Evolutionary conservation across 1,140 invertebrate genomes (phyloP).

Genomic region (Mya arenaria): DNA sequence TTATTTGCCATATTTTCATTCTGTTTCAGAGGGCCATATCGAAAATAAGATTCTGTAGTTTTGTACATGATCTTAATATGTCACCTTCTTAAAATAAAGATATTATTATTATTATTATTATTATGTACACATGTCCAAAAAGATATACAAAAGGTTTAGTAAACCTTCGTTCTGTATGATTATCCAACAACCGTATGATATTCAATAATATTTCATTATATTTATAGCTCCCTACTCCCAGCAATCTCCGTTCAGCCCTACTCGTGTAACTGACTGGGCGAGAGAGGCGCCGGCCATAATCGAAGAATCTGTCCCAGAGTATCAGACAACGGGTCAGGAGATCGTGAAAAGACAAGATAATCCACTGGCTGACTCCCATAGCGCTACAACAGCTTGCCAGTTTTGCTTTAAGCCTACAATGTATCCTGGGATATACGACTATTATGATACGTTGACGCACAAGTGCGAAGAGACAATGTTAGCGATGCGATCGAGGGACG

Average conservation of each 20-base stretch:
- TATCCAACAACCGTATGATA: too few relatives aligned
- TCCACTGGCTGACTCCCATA: constrained; percentile 65
- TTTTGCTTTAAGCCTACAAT: constrained; percentile 64
- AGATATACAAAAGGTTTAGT: too few relatives aligned
- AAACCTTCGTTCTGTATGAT: too few relatives aligned
- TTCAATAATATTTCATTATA: too few relatives aligned
- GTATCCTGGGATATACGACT: constrained; percentile 61
- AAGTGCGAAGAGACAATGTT: constrained; percentile 74
- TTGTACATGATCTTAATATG: too few relatives aligned
- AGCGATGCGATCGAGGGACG: constrained; percentile 57
- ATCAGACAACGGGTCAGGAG: neutral
- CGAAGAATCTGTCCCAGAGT: neutral
- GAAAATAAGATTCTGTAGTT: too few relatives aligned
- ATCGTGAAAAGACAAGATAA: constrained; percentile 45
- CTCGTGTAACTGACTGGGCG: neutral
- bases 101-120: too few relatives aligned
- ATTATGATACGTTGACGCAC: constrained; percentile 51
- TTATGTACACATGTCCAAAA: too few relatives aligned
- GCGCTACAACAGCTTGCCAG: constrained; percentile 69
- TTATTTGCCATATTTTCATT: too few relatives aligned
- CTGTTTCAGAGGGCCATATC: too few relatives aligned
- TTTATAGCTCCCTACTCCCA: too few relatives aligned
- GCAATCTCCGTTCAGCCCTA: neutral
- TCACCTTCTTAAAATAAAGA: too few relatives aligned
- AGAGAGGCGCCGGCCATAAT: constrained; percentile 9